phyloP scores from a whole-genome alignment of 1,140 invertebrate species.

The Drosophila novamexicana region DNA sequence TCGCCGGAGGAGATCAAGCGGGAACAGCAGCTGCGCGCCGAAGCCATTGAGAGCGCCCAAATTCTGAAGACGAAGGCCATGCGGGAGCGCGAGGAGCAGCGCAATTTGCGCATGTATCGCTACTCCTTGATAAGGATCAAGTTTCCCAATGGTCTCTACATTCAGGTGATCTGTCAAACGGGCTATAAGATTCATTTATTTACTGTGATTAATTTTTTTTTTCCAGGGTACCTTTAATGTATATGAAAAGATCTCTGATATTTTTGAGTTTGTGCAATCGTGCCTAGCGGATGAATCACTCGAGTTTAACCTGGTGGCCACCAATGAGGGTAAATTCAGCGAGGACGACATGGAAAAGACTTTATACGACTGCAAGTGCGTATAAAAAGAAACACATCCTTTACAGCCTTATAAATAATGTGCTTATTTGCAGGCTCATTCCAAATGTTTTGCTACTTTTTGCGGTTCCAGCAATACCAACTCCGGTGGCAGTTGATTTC shows the following conservation, averaged over 20 bases:
- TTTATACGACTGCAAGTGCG: constrained; percentile 87
- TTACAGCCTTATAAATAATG: neutral
- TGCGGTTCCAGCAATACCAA: constrained; percentile 86
- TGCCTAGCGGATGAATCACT: constrained; percentile 88
- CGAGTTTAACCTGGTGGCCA: constrained; percentile 88
- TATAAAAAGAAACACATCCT: neutral
- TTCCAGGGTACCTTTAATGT: constrained; percentile 92
- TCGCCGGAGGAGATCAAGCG: constrained; percentile 92
- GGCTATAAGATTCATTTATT: neutral
- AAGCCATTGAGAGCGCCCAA: constrained; percentile 91
- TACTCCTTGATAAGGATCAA: constrained; percentile 93
- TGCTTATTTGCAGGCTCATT: constrained; percentile 86
- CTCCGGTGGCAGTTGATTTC: constrained; percentile 83
- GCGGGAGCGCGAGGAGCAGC: constrained; percentile 93
- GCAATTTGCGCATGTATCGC: constrained; percentile 92
- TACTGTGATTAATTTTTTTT: neutral
- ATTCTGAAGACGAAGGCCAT: constrained; percentile 96
- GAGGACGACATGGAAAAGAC: constrained; percentile 88
- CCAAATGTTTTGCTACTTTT: constrained; percentile 91
- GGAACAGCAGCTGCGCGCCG: constrained; percentile 91
- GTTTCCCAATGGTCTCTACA: constrained; percentile 93
- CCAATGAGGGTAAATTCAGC: constrained; percentile 87
- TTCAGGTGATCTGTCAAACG: constrained; percentile 88
- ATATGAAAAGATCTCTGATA: constrained; percentile 89
- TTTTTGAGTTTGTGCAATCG: constrained; percentile 90